Evolutionary conservation across 2,888 invertebrate species (phyloP).

Genomic region (Ormyrus pomaceus): DNA sequence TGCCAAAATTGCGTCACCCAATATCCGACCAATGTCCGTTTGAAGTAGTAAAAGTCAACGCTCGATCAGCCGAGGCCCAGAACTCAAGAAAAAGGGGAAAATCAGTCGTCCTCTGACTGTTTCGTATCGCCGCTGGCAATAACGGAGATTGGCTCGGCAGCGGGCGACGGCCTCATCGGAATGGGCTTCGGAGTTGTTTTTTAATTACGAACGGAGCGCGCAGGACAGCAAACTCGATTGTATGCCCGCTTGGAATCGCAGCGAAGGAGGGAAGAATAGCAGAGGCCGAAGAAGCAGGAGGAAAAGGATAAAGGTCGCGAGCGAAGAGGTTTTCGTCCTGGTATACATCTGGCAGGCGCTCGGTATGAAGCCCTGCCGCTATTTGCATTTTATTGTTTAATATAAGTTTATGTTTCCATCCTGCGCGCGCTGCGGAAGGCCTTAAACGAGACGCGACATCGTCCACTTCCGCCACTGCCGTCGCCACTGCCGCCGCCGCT

Average conservation of each 20-base stretch:
- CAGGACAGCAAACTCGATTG: constrained; percentile 56
- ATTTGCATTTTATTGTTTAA: constrained; percentile 73
- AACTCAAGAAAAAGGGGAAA: too few species aligned
- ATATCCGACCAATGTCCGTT: too few species aligned
- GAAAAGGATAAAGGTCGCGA: constrained; percentile 30
- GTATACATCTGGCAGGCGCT: neutral
- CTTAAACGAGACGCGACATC: constrained; percentile 41
- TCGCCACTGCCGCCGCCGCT: too few species aligned
- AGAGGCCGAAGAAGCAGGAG: constrained; percentile 28
- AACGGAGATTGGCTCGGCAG: constrained; percentile 34
- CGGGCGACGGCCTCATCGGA: constrained; percentile 4
- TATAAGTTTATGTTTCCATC: constrained; percentile 68
- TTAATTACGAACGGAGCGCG: constrained; percentile 54
- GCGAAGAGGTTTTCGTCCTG: constrained; percentile 11
- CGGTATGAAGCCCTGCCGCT: constrained; percentile 40
- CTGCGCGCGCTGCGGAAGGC: constrained; percentile 43
- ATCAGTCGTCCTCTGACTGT: constrained; percentile 5
- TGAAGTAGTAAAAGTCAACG: constrained; percentile 41
- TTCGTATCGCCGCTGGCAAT: constrained; percentile 17
- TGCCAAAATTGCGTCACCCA: too few species aligned
- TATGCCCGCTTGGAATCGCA: constrained; percentile 41
- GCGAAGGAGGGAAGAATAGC: constrained; percentile 43
- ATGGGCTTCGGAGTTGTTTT: constrained; percentile 50
- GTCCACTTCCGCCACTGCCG: constrained; percentile 14
- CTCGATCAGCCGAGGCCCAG: constrained; percentile 18